phyloP scores from a whole-genome alignment of 2,113 vertebrate genomes.

The Lucifuga dentata region DNA sequence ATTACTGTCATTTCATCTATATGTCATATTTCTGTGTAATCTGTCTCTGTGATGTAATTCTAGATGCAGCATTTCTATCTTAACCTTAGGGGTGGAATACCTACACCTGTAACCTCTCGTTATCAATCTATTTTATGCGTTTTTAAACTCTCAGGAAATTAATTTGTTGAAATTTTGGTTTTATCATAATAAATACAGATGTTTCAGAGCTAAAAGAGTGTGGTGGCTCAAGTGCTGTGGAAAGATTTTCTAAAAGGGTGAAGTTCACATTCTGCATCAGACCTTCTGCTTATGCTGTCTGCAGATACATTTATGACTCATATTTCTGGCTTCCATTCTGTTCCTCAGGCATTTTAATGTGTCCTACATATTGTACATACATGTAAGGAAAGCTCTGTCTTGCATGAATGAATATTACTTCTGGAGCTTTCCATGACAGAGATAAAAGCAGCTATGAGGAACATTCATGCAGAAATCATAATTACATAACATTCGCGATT shows the following conservation, averaged over 20 bases:
- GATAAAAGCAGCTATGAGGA: conserved; percentile 25
- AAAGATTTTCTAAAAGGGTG: neutral
- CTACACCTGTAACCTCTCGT: too few relatives aligned
- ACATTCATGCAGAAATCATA: conserved; percentile 6
- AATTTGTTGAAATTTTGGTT: too few relatives aligned
- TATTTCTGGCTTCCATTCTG: neutral
- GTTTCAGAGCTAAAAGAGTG: too few relatives aligned
- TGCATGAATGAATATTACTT: conserved; percentile 33
- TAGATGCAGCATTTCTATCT: too few relatives aligned
- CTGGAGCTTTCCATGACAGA: conserved; percentile 27
- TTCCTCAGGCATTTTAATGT: neutral
- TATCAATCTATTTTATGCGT: too few relatives aligned
- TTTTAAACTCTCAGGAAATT: too few relatives aligned
- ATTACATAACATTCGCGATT: conserved; percentile 32
- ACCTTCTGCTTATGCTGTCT: neutral
- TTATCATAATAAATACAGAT: too few relatives aligned
- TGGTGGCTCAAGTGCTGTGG: conserved; percentile 4
- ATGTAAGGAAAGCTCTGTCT: neutral
- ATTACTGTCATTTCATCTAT: too few relatives aligned
- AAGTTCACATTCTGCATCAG: neutral
- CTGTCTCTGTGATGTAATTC: too few relatives aligned
- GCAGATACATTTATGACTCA: conserved; percentile 3
- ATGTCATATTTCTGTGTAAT: too few relatives aligned
- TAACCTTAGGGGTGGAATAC: too few relatives aligned
- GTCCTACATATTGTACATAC: conserved; percentile 20